Evolutionary conservation across 2,888 invertebrate genomes (phyloP), one percentile per base, ranked within the genome.

Genomic region (Arrhopalites spinosus): DNA sequence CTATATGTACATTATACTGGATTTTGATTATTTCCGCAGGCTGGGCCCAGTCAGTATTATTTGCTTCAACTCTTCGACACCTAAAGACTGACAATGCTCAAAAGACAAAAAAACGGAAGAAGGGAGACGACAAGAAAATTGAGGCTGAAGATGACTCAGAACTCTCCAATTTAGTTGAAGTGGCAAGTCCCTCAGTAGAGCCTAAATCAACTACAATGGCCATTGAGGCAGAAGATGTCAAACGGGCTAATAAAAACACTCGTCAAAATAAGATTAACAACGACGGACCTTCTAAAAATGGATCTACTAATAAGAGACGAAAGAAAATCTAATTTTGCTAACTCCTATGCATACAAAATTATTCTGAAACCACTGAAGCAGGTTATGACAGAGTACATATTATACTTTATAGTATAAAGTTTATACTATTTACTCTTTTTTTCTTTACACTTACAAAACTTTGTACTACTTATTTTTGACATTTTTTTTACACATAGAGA

Each of bases 41-140:
- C 15, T 97, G 97, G 97, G 95, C 97, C 15, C 97, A 97, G 85
- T 92, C 95, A 69, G 94, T 96, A 0, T 73, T 81, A 45, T 81
- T 81, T 75, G 66, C 81, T 0, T 80, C 81, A 1, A 79, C 75
- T 7, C 68, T 81, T 5, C 72, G 77, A n/a, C 78, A 80, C 73
- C 71, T 79, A 1, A 77, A 79, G 61, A 59, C 66, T 7, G 77
- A 71, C 8, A 27, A 2, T 59, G 50, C 5, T 25, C 20, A 64
- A 47, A 15, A 59, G 25, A 43, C 20, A 43, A 25, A 59, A 63
- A 68, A 68, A 47, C 43, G 59, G 27, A 47, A 61, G 72, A 71
- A 71, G 27, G 59, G 17, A 50, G 25, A 27, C n/a, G 2, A 29
- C 23, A 59, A 70, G 8, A 59, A 61, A 61, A 8, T 20, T 45